Conservation (phyloP, 1,140 invertebrate species). For the Drosophila pectinifera region DNA sequence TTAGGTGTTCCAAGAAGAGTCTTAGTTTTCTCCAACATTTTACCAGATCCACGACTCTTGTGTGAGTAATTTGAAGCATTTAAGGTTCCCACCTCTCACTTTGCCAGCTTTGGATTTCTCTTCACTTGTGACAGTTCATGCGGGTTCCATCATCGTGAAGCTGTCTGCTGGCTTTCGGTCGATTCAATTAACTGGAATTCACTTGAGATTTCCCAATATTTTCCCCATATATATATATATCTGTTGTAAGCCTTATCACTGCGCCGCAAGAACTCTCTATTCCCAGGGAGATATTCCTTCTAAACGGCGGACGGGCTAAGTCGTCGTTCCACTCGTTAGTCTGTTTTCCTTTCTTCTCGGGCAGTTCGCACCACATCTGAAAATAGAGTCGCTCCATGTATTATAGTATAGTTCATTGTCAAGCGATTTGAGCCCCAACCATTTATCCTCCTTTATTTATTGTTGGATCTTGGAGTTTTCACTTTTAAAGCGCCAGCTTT, state of each 20-base stretch:
- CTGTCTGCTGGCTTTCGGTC: slow-evolving; percentile 13
- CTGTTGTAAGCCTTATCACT: slow-evolving; percentile 12
- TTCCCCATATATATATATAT: slow-evolving; percentile 1
- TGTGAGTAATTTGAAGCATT: slow-evolving; percentile 29
- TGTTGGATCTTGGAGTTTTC: slow-evolving; percentile 48
- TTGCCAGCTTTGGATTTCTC: slow-evolving; percentile 23
- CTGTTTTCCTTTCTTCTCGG: slow-evolving; percentile 15
- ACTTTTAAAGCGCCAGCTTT: slow-evolving; percentile 45
- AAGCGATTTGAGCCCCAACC: slow-evolving; percentile 27
- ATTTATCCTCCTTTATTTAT: slow-evolving; percentile 8
- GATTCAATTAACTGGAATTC: slow-evolving; percentile 25
- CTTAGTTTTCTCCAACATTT: slow-evolving; percentile 19
- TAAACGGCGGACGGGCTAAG: slow-evolving; percentile 19
- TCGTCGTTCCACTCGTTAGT: slow-evolving; percentile 33
- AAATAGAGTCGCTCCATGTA: slow-evolving; percentile 20
- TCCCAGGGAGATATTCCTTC: slow-evolving; percentile 17
- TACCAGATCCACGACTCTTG: slow-evolving; percentile 1
- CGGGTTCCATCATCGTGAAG: slow-evolving; percentile 32
- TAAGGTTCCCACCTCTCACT: slow-evolving; percentile 29
- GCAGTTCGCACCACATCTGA: slow-evolving; percentile 32
- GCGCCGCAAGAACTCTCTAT: slow-evolving; percentile 4
- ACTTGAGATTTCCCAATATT: slow-evolving; percentile 11
- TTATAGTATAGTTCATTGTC: slow-evolving; percentile 50
- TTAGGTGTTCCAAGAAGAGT: slow-evolving; percentile 19
- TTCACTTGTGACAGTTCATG: slow-evolving; percentile 35